phyloP scores from a whole-genome alignment of 2,113 vertebrate genomes.

The Aptenodytes forsteri region DNA sequence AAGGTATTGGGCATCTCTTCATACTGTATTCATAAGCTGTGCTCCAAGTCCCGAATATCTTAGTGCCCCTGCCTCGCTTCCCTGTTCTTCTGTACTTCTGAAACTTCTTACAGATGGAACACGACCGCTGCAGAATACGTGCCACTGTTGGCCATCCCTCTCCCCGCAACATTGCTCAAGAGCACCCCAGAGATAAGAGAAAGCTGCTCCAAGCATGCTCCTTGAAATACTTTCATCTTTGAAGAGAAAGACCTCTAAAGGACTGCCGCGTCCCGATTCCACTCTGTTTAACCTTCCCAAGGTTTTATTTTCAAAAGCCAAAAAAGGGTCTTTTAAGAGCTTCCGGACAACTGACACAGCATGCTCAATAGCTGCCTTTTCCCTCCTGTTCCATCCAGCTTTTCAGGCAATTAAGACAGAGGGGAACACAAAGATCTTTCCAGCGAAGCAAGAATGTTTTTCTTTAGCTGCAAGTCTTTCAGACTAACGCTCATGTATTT shows the following conservation, averaged over 20 bases:
- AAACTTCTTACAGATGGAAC: not conserved
- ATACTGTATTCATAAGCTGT: not conserved
- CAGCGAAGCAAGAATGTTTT: not conserved
- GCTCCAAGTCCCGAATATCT: not conserved
- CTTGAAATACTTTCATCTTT: slow-evolving; percentile 47
- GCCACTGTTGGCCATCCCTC: not conserved
- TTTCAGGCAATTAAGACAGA: slow-evolving; percentile 22
- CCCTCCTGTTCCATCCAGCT: not conserved
- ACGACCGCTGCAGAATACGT: not conserved
- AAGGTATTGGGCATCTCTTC: not conserved
- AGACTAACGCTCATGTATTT: not conserved
- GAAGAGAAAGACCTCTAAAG: slow-evolving; percentile 32
- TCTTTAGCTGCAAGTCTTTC: not conserved
- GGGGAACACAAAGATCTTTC: not conserved
- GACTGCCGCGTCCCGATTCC: not conserved
- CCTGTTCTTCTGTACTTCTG: not conserved
- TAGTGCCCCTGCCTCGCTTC: not conserved
- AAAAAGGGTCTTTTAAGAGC: slow-evolving; percentile 24
- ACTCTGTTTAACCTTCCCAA: slow-evolving; percentile 47
- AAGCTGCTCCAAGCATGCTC: slow-evolving; percentile 27
- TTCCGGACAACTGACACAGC: slow-evolving; percentile 10
- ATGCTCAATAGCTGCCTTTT: slow-evolving; percentile 18
- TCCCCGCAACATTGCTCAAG: not conserved
- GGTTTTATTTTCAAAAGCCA: slow-evolving; percentile 48
- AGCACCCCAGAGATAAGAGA: slow-evolving; percentile 46